Evolutionary conservation across 1,140 invertebrate genomes (phyloP).

Genomic region (Pectinophora gossypiella): DNA sequence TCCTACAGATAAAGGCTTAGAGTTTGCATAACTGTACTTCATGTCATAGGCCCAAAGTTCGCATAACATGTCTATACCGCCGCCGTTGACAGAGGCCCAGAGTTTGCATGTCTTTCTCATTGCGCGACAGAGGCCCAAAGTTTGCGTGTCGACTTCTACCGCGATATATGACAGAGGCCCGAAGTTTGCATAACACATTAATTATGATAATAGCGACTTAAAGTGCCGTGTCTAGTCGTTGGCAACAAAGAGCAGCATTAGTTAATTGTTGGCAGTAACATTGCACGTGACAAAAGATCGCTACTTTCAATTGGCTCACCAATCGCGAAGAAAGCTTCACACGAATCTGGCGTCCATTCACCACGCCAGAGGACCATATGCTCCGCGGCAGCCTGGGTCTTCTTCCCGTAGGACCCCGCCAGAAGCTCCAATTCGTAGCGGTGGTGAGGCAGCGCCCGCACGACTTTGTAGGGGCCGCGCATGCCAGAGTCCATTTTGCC

Average conservation of each 20-base stretch:
- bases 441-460: background rate
- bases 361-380: slow-evolving; percentile 11
- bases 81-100: slow-evolving; percentile 14
- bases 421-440: slow-evolving; percentile 6
- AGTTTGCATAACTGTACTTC: background rate
- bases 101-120: background rate
- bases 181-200: no score
- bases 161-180: no score
- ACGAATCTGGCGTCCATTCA: slow-evolving; percentile 13
- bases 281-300: no score
- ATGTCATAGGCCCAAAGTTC: slow-evolving; percentile 1
- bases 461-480: slow-evolving; percentile 2
- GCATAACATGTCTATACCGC: background rate
- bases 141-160: no score
- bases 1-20: background rate
- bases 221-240: no score
- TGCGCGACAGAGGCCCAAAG: no score
- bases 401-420: slow-evolving; percentile 6
- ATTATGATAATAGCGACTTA: no score
- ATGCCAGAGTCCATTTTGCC: slow-evolving; percentile 8
- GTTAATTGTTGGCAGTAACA: no score
- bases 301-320: no score
- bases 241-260: no score
- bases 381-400: slow-evolving; percentile 6
- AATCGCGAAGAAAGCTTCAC: slow-evolving; percentile 4